Evolutionary conservation across 2,797 vertebrate species (phyloP), one percentile per base, ranked within the genome.

Genomic region (Labeo calbasu): DNA sequence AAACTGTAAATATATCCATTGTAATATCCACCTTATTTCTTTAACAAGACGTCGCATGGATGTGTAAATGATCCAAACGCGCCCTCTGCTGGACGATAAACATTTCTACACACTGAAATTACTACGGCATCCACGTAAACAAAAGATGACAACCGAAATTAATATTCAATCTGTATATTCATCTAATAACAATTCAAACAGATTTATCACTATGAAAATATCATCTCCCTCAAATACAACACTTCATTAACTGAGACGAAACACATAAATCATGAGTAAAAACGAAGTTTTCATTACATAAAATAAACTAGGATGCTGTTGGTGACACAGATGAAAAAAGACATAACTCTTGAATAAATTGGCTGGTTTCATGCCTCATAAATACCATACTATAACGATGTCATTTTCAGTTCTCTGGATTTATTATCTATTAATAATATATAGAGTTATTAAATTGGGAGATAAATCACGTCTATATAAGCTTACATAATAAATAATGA

Each of bases 291-390:
- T 72, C 51, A 73, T 84, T 17, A 46, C 14, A 51, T 21, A 12
- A 82, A 75, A 83, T 75, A 83, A 66, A 79, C 17, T 46, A 25
- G 65, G 75, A 68, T 53, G 63, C 46, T 51, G 59, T 25, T 50
- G 36, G 10, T 71, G 75, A 79, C 84, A 87, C 85, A 87, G 90
- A 91, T 87, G 87, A 86, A 90, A 91, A 91, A 76, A 88, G 87
- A 86, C 90, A 90, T 91, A 90, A 91, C 83, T 91, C 88, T 80
- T 82, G 79, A 90, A 92, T 84, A 75, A 92, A 93, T 92, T 91
- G 87, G 78, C 77, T 82, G 43, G 84, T 57, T 90, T 92, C 88
- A 88, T 83, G 89, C 87, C 82, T 83, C 91, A 91, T 89, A 90
- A 91, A 91, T 84, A 90, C 76, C 76, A 87, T 46, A 88, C 91